Conservation (phyloP, 1,140 invertebrate species). For the Camponotus vicinus region DNA sequence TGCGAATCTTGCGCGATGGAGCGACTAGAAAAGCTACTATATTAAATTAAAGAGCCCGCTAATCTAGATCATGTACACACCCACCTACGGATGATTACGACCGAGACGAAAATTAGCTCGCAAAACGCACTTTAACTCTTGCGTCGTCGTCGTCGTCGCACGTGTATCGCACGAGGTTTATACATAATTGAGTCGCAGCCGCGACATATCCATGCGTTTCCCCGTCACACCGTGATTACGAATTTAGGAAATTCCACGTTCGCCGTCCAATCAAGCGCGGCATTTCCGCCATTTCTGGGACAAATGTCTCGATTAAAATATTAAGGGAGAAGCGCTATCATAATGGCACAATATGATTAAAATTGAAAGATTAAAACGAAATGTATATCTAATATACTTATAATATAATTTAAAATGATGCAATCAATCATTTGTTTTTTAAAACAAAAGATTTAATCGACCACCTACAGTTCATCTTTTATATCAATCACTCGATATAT, state of each 20-base stretch:
- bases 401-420: background rate
- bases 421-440: background rate
- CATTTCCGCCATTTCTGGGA: slow-evolving; percentile 18
- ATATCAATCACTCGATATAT: background rate
- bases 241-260: slow-evolving; percentile 31
- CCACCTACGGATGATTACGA: slow-evolving; percentile 52
- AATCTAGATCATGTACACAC: slow-evolving; percentile 42
- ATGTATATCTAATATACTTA: background rate
- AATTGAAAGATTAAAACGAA: background rate
- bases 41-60: slow-evolving; percentile 66
- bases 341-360: background rate
- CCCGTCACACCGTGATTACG: background rate
- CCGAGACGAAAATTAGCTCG: slow-evolving; percentile 64
- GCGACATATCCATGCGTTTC: background rate
- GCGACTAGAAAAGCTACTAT: slow-evolving; percentile 64
- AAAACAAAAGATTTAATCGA: background rate
- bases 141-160: background rate
- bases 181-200: slow-evolving; percentile 37
- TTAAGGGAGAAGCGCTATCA: background rate
- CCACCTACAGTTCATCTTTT: background rate
- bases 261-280: background rate
- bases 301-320: slow-evolving; percentile 9
- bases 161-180: background rate
- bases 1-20: slow-evolving; percentile 33
- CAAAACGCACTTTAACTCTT: background rate